phyloP scores from a whole-genome alignment of 2,113 vertebrate genomes.

The Narcine bancroftii region DNA sequence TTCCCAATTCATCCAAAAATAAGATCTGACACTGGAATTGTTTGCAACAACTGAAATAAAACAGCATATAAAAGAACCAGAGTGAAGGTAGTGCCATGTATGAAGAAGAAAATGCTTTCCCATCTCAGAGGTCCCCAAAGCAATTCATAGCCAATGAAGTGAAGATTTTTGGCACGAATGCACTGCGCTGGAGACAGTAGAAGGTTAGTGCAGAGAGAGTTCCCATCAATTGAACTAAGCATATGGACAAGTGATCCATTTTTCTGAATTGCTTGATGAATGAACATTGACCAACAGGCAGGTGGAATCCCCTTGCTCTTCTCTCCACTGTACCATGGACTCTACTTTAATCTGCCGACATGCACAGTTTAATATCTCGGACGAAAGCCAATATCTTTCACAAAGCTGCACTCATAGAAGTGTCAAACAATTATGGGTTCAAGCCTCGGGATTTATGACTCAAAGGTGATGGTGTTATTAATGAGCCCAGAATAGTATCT shows the following conservation, averaged over 20 bases:
- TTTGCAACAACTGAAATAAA: background rate
- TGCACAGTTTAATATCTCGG: background rate
- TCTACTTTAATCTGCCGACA: background rate
- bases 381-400: background rate
- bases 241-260: background rate
- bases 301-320: background rate
- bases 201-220: background rate
- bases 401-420: background rate
- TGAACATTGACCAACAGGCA: background rate
- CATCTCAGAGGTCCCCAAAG: background rate
- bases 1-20: background rate
- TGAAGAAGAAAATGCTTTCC: background rate
- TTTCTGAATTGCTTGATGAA: background rate
- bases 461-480: background rate
- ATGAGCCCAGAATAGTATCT: background rate
- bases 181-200: background rate
- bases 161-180: background rate
- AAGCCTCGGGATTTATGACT: background rate
- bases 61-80: background rate
- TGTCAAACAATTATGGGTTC: background rate
- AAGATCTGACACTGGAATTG: background rate
- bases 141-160: background rate
- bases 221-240: background rate
- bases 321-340: background rate
- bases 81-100: background rate